Base-by-base conservation (phyloP, 2,797 vertebrate species). In the Micromesistius poutassou region DNA sequence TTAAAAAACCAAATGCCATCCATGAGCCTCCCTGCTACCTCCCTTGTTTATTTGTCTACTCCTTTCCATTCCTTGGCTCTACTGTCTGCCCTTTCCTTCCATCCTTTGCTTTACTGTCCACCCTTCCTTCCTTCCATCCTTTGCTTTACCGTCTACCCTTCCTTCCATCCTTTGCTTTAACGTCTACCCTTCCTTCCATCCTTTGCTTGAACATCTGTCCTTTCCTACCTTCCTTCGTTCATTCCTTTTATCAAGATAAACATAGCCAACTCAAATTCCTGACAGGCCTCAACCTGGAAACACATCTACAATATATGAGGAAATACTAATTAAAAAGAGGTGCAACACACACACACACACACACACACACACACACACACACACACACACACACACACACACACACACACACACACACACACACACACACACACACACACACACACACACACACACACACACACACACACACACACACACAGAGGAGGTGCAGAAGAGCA, bases 231-330 rank as follows among this genome's bases (percentile, higher is more conserved):
- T 72, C 73, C 71, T 40, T 76, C 84, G 87, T 55, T n/a, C 55
- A 6, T 22, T 55, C 6, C 55, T 6, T 55, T 62, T 79, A 88
- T 87, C 86, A 90, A 91, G 90, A 89, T 92, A 89, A 78, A 77
- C 14, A 30, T 5, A 72, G 84, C 83, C 85, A 89, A 89, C 85
- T 81, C 71, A 81, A 91, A 93, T 93, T 93, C 90, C 89, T 90
- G 50, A 87, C 91, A 70, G 91, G 91, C 90, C 85, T 72, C 75
- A 71, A 86, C 92, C 85, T 82, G 82, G 13, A 40, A 79, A 55
- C n/a, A 55, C 82, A 88, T 89, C 82, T 86, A 85, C 78, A 71
- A 80, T 78, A 84, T 74, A 71, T 30, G 80, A 85, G 30, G 75
- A 36, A 28, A 72, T 28, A 66, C 38, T 81, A 73, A n/a, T 14